Percentiles rank a stretch among this genome's conserved stretches.
Evolutionary conservation across 1,140 invertebrate genomes (phyloP).

Genomic region (Cydia amplana): DNA sequence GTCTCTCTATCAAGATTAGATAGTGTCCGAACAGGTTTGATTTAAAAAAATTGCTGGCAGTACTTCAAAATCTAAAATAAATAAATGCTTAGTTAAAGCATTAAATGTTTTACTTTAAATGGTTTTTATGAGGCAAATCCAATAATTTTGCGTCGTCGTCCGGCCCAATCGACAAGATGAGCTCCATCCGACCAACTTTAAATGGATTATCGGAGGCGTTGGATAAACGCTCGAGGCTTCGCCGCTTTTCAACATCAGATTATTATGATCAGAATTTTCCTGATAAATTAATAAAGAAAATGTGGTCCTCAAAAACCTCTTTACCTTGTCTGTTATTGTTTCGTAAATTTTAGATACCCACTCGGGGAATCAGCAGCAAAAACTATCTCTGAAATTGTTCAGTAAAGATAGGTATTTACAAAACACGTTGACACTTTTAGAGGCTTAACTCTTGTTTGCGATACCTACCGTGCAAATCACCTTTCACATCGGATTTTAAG

Average conservation of each 20-base stretch:
- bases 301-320: slow-evolving; percentile 37
- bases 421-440: not conserved
- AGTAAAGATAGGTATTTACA: not conserved
- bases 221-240: slow-evolving; percentile 49
- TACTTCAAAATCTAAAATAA: no score
- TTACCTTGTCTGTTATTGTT: not conserved
- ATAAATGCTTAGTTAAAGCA: slow-evolving; percentile 1
- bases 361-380: not conserved
- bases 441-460: slow-evolving; percentile 1
- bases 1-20: no score
- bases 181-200: slow-evolving; percentile 46
- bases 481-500: slow-evolving; percentile 12
- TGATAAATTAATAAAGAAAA: slow-evolving; percentile 53
- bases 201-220: slow-evolving; percentile 54
- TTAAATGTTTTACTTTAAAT: slow-evolving; percentile 38
- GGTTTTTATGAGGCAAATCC: slow-evolving; percentile 37
- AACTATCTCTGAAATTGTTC: not conserved
- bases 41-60: no score
- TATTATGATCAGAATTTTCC: slow-evolving; percentile 55
- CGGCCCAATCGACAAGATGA: slow-evolving; percentile 34
- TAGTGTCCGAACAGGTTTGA: no score
- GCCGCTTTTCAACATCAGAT: slow-evolving; percentile 46
- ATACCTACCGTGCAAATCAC: not conserved
- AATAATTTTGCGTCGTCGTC: slow-evolving; percentile 35
- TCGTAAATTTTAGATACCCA: no score